Base-by-base conservation (phyloP, 2,113 vertebrate genomes). In the zebrafish (Danio rerio) region DNA sequence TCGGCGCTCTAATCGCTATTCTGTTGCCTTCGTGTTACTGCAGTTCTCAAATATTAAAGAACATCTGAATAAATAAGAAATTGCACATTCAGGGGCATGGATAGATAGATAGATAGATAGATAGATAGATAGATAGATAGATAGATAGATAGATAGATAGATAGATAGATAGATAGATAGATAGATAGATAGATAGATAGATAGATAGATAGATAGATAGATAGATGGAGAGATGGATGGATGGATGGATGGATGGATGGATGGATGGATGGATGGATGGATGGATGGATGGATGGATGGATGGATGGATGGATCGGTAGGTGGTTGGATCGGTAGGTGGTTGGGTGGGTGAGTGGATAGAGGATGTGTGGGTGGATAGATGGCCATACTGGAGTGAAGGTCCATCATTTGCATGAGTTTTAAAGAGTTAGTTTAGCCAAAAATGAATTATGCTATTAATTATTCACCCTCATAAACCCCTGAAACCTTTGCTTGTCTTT, bases 31-130 rank as follows among this genome's bases (percentile, higher is more conserved):
- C 49, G 21, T 63, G 58, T 50, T 50, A 50, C n/a, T 4, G 5
- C 58, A 49, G 58, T 63, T 31, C 43, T 77, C 55, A 15, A 49
- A 76, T 76, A 61, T 76, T 61, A 21, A 49, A 63, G 45, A 52
- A 50, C 1, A 16, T 50, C 9, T 49, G 1, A 52, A 52, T 31
- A 50, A 52, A 52, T 31, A 21, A 18, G n/a, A 71, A 50, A 71
- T 52, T 52, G 49, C 7, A 50, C 49, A 50, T 5, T 6, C 49
- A 9, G 9, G 5, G 49, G 10, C n/a, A 31, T 31, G 9, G 59
- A 62, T 40, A 7, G 59, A 20, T 20, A 3, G 7, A 59, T 9
- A 10, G 18, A 61, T 21, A 10, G 18, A 61, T 5, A 3, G 18
- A 61, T 10, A 3, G 20, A 45, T 45, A 0, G 15, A 66, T 16